Evolutionary conservation across 2,888 invertebrate species (phyloP), one percentile per base, ranked within the genome.

Genomic region (Leptopilina myrica): DNA sequence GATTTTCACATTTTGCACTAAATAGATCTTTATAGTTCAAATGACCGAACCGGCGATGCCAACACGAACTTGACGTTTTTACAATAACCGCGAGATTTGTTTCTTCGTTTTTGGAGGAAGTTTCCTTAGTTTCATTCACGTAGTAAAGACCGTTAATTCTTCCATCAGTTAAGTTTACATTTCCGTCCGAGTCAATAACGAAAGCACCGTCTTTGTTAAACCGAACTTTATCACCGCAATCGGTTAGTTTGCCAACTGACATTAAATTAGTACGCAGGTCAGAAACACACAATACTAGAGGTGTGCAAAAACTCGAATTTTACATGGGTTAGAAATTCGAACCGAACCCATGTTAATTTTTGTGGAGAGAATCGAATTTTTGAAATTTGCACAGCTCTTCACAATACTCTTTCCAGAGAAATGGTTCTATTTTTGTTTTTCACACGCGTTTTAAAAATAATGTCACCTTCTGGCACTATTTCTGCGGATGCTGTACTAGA

Each of bases 11-110:
- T 53, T 66, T 46, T 11, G 59, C 67, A 11, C 14, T 46, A 5
- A 15, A 14, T 5, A 77, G 26, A 56, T 77, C 77, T 12, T n/a
- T 26, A 20, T 53, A 43, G 15, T 77, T 77, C 11, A 66, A 33
- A 33, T 77, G 77, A 2, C 77, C 77, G n/a, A 77, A 33, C 9
- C 67, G 65, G 49, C 77, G 77, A 33, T 77, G 66, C 77, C 77
- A 77, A 9, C 20, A 49, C 15, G n/a, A 0, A 12, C 46, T 2
- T 15, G 14, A 26, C 65, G 49, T 49, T 49, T 53, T 64, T 12
- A 56, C 53, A 73, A 14, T 11, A 9, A 12, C 59, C 4, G n/a
- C 8, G 26, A 40, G 33, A 14, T 20, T 59, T 26, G 11, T 20
- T 59, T 75, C 59, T 12, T 14, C 75, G 14, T 5, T 65, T 40